Conservation (phyloP, 37 sponge, comb jelly and placozoan genomes). For the Aplysina aerophoba region DNA sequence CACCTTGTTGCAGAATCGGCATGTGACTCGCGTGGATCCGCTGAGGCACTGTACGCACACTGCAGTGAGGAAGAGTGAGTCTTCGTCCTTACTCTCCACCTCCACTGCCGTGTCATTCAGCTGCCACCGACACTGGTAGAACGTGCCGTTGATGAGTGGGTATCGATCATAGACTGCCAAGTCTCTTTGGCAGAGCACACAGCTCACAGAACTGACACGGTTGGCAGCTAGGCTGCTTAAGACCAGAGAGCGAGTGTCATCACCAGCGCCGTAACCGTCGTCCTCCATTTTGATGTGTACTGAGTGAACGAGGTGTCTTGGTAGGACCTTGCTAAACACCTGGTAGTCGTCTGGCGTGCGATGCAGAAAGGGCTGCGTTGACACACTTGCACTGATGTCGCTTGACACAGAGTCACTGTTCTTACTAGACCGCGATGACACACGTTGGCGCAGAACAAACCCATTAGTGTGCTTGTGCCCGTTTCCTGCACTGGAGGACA, state of each 20-base stretch:
- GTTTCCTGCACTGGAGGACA: not conserved
- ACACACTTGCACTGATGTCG: slow-evolving; percentile 40
- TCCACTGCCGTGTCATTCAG: slow-evolving; percentile 49
- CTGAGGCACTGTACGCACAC: slow-evolving; percentile 83
- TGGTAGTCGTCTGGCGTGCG: slow-evolving; percentile 65
- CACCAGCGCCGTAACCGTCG: slow-evolving; percentile 86
- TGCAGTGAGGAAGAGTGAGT: slow-evolving; percentile 69
- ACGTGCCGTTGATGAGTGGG: slow-evolving; percentile 88
- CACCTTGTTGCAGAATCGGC: slow-evolving; percentile 65
- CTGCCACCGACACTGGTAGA: slow-evolving; percentile 77
- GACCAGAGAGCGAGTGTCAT: slow-evolving; percentile 85
- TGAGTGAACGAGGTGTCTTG: slow-evolving; percentile 78
- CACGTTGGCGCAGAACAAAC: not conserved
- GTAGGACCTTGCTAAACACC: slow-evolving; percentile 67
- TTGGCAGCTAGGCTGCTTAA: slow-evolving; percentile 76
- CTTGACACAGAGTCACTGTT: slow-evolving; percentile 76
- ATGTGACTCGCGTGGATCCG: slow-evolving; percentile 70
- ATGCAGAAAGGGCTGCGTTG: slow-evolving; percentile 69
- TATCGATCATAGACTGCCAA: slow-evolving; percentile 91
- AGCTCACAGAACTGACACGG: slow-evolving; percentile 67
- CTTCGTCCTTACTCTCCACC: slow-evolving; percentile 74
- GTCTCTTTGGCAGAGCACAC: slow-evolving; percentile 72
- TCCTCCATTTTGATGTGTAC: slow-evolving; percentile 97
- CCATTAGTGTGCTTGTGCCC: not conserved
- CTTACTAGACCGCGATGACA: not conserved